Percentiles rank a stretch among this genome's conserved stretches.
Evolutionary conservation across 2,888 invertebrate genomes (phyloP).

Genomic region (Rambutsinella grinnellia): DNA sequence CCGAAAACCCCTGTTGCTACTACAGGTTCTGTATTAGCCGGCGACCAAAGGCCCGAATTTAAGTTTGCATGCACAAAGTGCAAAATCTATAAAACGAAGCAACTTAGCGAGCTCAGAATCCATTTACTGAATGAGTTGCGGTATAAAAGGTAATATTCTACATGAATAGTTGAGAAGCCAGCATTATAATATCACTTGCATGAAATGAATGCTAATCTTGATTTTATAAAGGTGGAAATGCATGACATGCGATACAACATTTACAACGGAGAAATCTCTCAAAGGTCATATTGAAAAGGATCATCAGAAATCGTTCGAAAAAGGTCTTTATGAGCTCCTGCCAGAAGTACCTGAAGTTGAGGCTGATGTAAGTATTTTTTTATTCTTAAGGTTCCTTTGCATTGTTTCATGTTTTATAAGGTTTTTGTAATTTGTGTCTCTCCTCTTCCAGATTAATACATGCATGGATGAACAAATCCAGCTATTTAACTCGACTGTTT

Average conservation of each 20-base stretch:
- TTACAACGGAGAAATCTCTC: constrained; percentile 61
- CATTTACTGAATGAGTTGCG: constrained; percentile 79
- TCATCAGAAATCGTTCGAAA: constrained; percentile 52
- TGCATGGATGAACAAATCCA: constrained; percentile 47
- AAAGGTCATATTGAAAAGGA: constrained; percentile 61
- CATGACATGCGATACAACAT: constrained; percentile 51
- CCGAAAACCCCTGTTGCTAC: background rate
- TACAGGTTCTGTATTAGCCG: background rate
- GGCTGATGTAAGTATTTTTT: constrained; percentile 46
- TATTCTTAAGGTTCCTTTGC: constrained; percentile 5
- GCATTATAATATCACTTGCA: background rate
- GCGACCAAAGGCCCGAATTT: constrained; percentile 34
- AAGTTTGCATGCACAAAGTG: constrained; percentile 74
- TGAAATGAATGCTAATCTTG: background rate
- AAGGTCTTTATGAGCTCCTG: constrained; percentile 42
- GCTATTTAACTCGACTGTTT: constrained; percentile 24
- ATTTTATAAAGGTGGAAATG: constrained; percentile 60
- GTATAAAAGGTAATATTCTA: constrained; percentile 74
- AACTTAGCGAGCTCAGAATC: constrained; percentile 75
- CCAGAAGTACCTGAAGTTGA: constrained; percentile 57
- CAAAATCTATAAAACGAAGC: constrained; percentile 73
- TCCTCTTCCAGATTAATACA: constrained; percentile 47
- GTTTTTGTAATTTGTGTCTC: background rate
- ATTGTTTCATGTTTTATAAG: background rate
- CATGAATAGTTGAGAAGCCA: background rate